Evolutionary conservation across 1,140 invertebrate genomes (phyloP).

Genomic region (Drosophila paulistorum): DNA sequence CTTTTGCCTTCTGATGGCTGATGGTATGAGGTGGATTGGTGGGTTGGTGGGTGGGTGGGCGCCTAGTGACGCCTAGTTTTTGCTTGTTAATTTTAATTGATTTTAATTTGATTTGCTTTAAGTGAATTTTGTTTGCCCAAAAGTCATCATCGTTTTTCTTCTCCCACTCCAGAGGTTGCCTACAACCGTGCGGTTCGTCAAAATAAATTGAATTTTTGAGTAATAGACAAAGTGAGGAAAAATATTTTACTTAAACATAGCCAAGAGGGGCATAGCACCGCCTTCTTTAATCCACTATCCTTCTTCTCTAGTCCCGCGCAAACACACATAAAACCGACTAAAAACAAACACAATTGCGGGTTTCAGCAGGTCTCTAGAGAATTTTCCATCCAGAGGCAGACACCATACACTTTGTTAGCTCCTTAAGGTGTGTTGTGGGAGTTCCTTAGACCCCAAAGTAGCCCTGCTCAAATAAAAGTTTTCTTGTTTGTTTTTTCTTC

Average conservation of each 20-base stretch:
- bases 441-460: constrained; percentile 42
- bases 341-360: constrained; percentile 28
- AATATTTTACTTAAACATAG: constrained; percentile 50
- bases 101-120: constrained; percentile 72
- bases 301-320: background rate
- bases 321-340: constrained; percentile 13
- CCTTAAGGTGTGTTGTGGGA: constrained; percentile 33
- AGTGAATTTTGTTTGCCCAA: constrained; percentile 58
- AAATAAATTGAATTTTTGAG: constrained; percentile 44
- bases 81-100: constrained; percentile 79
- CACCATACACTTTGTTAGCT: constrained; percentile 50
- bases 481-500: background rate
- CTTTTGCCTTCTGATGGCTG: constrained; percentile 11
- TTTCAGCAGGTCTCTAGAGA: constrained; percentile 36
- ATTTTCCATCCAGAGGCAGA: constrained; percentile 46
- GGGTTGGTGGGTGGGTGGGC: constrained; percentile 12
- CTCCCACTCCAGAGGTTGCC: background rate
- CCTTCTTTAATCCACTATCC: constrained; percentile 14
- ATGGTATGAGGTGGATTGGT: constrained; percentile 20
- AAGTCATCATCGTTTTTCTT: constrained; percentile 21
- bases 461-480: constrained; percentile 47
- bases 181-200: constrained; percentile 1
- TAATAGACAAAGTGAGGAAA: constrained; percentile 13
- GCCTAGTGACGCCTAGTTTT: constrained; percentile 36
- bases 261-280: constrained; percentile 31